Conservation (phyloP, 2,888 invertebrate species). For the Acrocyrtus sp. region DNA sequence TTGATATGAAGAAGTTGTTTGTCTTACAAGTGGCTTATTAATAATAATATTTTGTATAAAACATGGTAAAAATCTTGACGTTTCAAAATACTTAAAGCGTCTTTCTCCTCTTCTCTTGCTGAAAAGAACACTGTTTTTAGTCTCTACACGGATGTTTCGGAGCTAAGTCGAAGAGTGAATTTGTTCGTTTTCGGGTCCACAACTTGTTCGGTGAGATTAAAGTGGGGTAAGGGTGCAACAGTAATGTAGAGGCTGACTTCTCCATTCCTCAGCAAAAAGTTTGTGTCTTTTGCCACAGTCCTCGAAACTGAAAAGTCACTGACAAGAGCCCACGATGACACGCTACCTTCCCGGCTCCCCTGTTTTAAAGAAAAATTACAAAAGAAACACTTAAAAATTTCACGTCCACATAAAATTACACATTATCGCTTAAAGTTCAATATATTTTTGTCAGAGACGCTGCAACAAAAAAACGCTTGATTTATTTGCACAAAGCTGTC, state of each 20-base stretch:
- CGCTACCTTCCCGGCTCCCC: conserved; percentile 64
- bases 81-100: background rate
- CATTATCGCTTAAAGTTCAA: background rate
- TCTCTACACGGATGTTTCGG: conserved; percentile 96
- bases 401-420: no score
- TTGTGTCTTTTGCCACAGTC: conserved; percentile 82
- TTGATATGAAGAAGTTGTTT: background rate
- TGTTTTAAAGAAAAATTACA: conserved; percentile 35
- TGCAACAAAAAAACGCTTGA: background rate
- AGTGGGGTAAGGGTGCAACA: conserved; percentile 88
- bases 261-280: conserved; percentile 92
- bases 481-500: background rate
- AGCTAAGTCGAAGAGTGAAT: conserved; percentile 92
- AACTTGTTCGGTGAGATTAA: conserved; percentile 94
- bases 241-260: conserved; percentile 92
- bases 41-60: background rate
- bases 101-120: background rate
- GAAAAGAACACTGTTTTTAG: no score
- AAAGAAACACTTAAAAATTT: background rate
- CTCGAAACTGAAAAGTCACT: conserved; percentile 92
- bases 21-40: background rate
- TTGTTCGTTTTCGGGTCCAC: conserved; percentile 96
- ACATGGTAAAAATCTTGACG: background rate
- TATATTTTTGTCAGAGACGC: background rate
- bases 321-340: conserved; percentile 97